A percentile compares a stretch with the other conserved stretches of the same genome.
Conservation (phyloP, 2,888 invertebrate species). For the Heliconius ethilla region DNA sequence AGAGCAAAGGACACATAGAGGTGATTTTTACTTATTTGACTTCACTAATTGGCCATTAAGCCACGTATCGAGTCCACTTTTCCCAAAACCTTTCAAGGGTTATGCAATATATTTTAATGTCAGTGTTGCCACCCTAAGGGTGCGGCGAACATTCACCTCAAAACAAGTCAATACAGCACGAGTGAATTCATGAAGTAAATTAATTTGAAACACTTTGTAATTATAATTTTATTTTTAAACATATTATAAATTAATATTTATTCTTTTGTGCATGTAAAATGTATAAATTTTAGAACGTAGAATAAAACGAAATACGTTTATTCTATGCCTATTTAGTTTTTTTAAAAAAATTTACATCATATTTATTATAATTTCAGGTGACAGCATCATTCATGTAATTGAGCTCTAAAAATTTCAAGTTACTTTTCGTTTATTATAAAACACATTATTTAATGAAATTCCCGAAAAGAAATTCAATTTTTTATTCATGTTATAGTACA, state of each 20-base stretch:
- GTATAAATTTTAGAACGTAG: neutral
- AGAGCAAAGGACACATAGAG: neutral
- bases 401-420: slow-evolving; percentile 8
- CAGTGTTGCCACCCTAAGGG: slow-evolving; percentile 48
- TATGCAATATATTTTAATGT: slow-evolving; percentile 36
- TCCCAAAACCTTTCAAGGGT: slow-evolving; percentile 29
- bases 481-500: neutral
- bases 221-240: neutral
- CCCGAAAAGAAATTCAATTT: neutral
- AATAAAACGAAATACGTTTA: neutral
- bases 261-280: neutral
- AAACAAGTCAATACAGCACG: slow-evolving; percentile 28
- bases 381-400: slow-evolving; percentile 10
- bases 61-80: slow-evolving; percentile 10
- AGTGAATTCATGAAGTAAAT: neutral
- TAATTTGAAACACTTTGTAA: slow-evolving; percentile 1
- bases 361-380: neutral
- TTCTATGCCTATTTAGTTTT: neutral
- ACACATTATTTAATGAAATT: neutral
- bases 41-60: slow-evolving; percentile 36
- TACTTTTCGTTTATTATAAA: neutral
- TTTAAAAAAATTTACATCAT: neutral
- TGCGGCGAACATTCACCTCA: slow-evolving; percentile 67
- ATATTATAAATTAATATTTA: neutral
- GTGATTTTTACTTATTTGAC: slow-evolving; percentile 24